Conservation (phyloP, 2,797 vertebrate genomes). For the Enteromius paludinosus region DNA sequence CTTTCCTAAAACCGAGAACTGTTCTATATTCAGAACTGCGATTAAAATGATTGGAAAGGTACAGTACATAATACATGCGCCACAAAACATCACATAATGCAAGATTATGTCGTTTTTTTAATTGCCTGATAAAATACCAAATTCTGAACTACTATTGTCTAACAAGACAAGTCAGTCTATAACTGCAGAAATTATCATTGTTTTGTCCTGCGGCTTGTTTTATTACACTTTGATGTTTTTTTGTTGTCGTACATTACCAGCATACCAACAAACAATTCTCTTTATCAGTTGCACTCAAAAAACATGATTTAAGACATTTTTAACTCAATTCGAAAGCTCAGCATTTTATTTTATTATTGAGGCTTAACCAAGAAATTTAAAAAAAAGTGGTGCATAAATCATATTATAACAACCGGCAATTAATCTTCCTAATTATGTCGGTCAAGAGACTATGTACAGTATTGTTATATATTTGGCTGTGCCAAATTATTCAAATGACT, state of each 20-base stretch:
- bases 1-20: neutral
- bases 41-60: neutral
- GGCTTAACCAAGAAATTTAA: no score
- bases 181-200: neutral
- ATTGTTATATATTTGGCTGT: neutral
- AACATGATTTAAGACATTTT: neutral
- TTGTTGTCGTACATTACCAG: constrained; percentile 6
- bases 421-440: neutral
- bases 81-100: constrained; percentile 8
- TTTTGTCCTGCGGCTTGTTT: neutral
- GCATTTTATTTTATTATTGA: neutral
- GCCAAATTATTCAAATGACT: neutral
- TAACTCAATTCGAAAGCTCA: neutral
- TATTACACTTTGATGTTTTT: neutral
- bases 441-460: neutral
- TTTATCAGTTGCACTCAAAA: neutral
- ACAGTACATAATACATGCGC: neutral
- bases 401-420: neutral
- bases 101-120: neutral
- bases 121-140: neutral
- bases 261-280: neutral
- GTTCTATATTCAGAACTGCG: neutral
- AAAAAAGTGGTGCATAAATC: neutral
- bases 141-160: neutral
- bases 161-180: neutral